phyloP scores from a whole-genome alignment of 2,113 vertebrate species.

The Elanus axillaris region DNA sequence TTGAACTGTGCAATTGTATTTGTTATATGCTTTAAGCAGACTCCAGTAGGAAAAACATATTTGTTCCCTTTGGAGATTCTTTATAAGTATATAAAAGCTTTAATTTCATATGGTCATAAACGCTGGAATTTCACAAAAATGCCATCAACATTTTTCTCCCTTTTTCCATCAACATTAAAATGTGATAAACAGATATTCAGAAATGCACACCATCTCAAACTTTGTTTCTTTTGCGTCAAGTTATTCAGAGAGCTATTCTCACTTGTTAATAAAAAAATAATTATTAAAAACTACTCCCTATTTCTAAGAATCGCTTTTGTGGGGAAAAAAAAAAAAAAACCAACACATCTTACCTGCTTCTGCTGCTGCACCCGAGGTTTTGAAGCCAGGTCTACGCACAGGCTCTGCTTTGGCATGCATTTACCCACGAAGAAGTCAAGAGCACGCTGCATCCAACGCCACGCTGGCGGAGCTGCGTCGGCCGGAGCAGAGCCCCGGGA shows the following conservation, averaged over 20 bases:
- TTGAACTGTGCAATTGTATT: background rate
- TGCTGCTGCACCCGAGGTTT: background rate
- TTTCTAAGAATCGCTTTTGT: background rate
- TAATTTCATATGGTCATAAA: background rate
- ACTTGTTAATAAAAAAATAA: background rate
- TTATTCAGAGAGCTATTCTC: background rate
- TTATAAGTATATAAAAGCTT: background rate
- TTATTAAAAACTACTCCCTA: background rate
- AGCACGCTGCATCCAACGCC: rapidly evolving
- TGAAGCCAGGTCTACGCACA: rapidly evolving
- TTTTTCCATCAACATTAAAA: background rate
- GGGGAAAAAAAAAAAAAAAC: too few relatives aligned
- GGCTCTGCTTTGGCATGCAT: background rate
- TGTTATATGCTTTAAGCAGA: background rate
- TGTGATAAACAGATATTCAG: background rate
- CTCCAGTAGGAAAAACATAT: background rate
- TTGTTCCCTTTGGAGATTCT: background rate
- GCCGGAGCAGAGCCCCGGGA: background rate
- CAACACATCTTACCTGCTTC: background rate
- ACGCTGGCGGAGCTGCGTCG: background rate
- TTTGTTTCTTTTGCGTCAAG: background rate
- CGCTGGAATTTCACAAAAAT: background rate
- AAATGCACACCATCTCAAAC: rapidly evolving
- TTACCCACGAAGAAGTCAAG: background rate
- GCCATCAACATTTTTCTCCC: background rate